These are phyloP conservation scores for Cichlasoma orientale DNA, from an alignment of 2,797 vertebrate genomes.

Conservation along the genomic window DNA sequence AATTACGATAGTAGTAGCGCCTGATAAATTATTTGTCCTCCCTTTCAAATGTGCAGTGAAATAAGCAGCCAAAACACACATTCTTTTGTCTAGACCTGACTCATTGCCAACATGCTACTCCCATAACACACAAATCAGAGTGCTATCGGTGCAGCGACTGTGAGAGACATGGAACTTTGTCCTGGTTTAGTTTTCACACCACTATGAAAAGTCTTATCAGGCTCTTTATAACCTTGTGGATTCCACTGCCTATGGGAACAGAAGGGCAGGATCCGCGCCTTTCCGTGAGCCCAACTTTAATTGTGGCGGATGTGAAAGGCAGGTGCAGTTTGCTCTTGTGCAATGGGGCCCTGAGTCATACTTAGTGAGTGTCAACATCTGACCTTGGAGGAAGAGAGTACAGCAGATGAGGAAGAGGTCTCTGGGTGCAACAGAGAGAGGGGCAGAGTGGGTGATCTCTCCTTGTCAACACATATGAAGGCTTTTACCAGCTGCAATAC, in stretches of 20 bases:
- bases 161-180: conserved; percentile 60
- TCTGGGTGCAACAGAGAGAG: conserved; percentile 45
- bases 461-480: conserved; percentile 74
- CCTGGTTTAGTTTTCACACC: conserved; percentile 42
- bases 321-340: conserved; percentile 75
- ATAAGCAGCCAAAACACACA: conserved; percentile 80
- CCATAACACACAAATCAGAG: conserved; percentile 68
- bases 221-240: conserved; percentile 62
- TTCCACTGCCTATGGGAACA: conserved; percentile 58
- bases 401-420: conserved; percentile 64
- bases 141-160: conserved; percentile 60
- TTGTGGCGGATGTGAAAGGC: conserved; percentile 55
- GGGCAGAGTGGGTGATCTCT: conserved; percentile 70
- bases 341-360: conserved; percentile 66
- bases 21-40: conserved; percentile 74
- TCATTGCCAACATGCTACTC: conserved; percentile 71
- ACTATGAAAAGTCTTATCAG: conserved; percentile 63
- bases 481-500: conserved; percentile 77
- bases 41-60: conserved; percentile 48
- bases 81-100: conserved; percentile 82
- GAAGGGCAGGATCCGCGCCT: conserved; percentile 36
- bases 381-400: conserved; percentile 71
- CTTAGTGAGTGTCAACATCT: conserved; percentile 67
- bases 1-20: conserved; percentile 47
- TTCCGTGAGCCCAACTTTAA: conserved; percentile 19